Percentiles rank a stretch among this genome's conserved stretches.
phyloP scores from a whole-genome alignment of 2,888 invertebrate species.

The Anarsia innoxiella region DNA sequence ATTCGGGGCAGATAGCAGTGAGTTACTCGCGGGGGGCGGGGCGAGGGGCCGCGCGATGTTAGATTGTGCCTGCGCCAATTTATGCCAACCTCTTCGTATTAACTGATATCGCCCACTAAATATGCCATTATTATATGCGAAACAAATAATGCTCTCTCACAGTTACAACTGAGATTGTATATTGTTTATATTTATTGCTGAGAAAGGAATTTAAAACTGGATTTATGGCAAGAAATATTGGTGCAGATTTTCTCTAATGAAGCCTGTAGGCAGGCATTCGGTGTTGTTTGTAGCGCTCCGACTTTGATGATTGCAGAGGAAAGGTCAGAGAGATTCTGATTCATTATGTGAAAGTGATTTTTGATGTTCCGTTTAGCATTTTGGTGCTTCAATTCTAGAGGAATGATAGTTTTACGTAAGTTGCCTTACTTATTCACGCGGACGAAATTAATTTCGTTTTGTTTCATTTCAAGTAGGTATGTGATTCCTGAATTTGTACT shows the following conservation, averaged over 20 bases:
- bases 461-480: no score
- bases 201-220: slow-evolving; percentile 44
- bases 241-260: slow-evolving; percentile 12
- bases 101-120: slow-evolving; percentile 72
- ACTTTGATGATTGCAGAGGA: neutral
- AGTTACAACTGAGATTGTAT: slow-evolving; percentile 31
- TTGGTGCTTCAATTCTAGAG: no score
- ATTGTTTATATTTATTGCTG: slow-evolving; percentile 53
- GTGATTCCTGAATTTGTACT: no score
- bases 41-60: slow-evolving; percentile 50
- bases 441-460: no score
- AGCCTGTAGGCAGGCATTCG: slow-evolving; percentile 1
- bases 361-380: no score
- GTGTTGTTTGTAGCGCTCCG: neutral
- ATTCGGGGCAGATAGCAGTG: slow-evolving; percentile 71
- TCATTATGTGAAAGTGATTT: neutral
- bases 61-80: slow-evolving; percentile 66
- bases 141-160: slow-evolving; percentile 62
- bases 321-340: neutral
- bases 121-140: slow-evolving; percentile 73
- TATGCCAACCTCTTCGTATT: slow-evolving; percentile 69
- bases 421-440: no score
- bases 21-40: slow-evolving; percentile 62
- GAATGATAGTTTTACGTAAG: no score
- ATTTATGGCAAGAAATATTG: slow-evolving; percentile 15